These are phyloP conservation scores for Silurus glanis DNA, from an alignment of 2,113 vertebrate genomes.

Conservation along the genomic window DNA sequence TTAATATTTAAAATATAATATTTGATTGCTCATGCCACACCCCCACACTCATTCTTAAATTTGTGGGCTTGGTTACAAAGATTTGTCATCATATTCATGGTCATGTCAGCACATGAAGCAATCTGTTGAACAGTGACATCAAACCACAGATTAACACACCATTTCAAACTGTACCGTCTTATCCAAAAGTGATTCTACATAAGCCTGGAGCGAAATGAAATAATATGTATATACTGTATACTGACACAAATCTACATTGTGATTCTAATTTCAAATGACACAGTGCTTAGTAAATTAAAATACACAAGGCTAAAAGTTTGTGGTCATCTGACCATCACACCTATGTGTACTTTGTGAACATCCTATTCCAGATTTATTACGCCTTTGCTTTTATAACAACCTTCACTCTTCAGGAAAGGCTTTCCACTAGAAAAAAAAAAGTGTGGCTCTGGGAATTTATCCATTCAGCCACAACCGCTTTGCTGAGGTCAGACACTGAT, in stretches of 20 bases:
- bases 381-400: background rate
- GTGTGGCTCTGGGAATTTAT: background rate
- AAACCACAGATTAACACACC: constrained; percentile 12
- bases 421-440: background rate
- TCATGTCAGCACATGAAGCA: background rate
- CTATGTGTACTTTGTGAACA: background rate
- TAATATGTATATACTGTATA: background rate
- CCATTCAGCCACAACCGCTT: background rate
- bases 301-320: background rate
- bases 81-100: background rate
- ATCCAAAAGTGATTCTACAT: background rate
- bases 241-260: background rate
- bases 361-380: background rate
- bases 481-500: background rate
- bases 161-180: constrained; percentile 1
- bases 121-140: constrained; percentile 1
- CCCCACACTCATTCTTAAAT: background rate
- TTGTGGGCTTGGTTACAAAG: background rate
- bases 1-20: too few species aligned
- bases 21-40: too few species aligned
- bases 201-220: background rate
- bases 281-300: background rate
- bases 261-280: background rate
- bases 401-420: background rate
- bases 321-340: background rate